Conservation (phyloP, 2,888 invertebrate species). For the Idaea aversata region DNA sequence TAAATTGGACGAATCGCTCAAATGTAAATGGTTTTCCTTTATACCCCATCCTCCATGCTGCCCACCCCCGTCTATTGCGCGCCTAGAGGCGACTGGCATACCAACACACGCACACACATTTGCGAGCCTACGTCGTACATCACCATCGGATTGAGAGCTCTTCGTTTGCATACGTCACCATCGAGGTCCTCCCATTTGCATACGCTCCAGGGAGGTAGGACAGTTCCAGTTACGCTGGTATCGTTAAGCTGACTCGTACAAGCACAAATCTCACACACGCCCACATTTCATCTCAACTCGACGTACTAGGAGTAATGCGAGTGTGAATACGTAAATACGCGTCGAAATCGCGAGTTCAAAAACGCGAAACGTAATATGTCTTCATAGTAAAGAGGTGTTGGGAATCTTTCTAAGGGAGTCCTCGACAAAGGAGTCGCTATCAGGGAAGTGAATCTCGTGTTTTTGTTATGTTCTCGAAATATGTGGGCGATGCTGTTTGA, state of each 20-base stretch:
- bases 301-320: slow-evolving; percentile 75
- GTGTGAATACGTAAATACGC: slow-evolving; percentile 79
- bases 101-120: slow-evolving; percentile 75
- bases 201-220: slow-evolving; percentile 45
- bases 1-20: slow-evolving; percentile 82
- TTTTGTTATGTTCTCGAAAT: slow-evolving; percentile 55
- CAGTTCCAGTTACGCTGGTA: slow-evolving; percentile 56
- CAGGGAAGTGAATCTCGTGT: slow-evolving; percentile 61
- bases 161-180: slow-evolving; percentile 68
- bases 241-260: slow-evolving; percentile 68
- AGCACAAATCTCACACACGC: slow-evolving; percentile 58
- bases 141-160: slow-evolving; percentile 63
- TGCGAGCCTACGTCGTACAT: slow-evolving; percentile 67
- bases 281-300: slow-evolving; percentile 69
- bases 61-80: slow-evolving; percentile 78
- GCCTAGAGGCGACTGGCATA: slow-evolving; percentile 79
- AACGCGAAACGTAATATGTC: slow-evolving; percentile 80
- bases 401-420: slow-evolving; percentile 68
- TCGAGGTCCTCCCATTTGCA: slow-evolving; percentile 54
- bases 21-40: slow-evolving; percentile 82
- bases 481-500: slow-evolving; percentile 37
- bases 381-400: slow-evolving; percentile 70
- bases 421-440: slow-evolving; percentile 68
- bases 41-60: slow-evolving; percentile 78
- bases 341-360: slow-evolving; percentile 77